Conservation (phyloP, 2,888 invertebrate species). For the Cheilosia vernalis region DNA sequence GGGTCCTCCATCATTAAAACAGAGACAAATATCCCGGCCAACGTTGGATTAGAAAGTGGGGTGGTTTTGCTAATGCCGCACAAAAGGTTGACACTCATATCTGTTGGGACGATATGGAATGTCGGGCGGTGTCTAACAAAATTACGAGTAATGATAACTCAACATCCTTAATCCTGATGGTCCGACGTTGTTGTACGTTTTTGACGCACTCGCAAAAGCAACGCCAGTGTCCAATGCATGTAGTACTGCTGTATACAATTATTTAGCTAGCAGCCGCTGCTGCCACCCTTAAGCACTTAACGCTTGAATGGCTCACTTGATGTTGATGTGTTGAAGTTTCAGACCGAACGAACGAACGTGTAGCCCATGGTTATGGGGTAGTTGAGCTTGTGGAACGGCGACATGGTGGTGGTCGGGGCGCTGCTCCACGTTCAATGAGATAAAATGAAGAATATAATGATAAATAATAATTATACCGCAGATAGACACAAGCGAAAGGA, state of each 20-base stretch:
- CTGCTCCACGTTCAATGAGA: constrained; percentile 59
- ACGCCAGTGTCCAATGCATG: constrained; percentile 1
- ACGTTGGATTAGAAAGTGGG: background rate
- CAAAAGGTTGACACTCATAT: constrained; percentile 61
- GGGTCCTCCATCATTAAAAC: constrained; percentile 61
- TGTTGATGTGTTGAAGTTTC: constrained; percentile 65
- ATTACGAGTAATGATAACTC: constrained; percentile 72
- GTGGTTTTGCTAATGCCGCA: constrained; percentile 40
- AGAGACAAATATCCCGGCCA: constrained; percentile 53
- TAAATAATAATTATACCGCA: constrained; percentile 71
- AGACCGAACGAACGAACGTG: constrained; percentile 23
- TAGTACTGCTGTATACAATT: constrained; percentile 21
- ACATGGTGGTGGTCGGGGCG: background rate
- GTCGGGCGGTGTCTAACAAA: constrained; percentile 20
- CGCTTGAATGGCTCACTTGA: constrained; percentile 68
- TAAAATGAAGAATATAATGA: constrained; percentile 63
- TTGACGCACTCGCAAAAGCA: constrained; percentile 43
- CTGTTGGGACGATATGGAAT: constrained; percentile 4
- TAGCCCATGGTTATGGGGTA: background rate
- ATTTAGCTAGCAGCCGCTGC: background rate
- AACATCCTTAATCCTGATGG: constrained; percentile 71
- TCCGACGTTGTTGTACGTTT: constrained; percentile 63
- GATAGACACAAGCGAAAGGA: constrained; percentile 58
- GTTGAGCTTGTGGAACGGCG: background rate
- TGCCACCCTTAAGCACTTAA: constrained; percentile 58